Percentiles rank a stretch among this genome's conserved stretches.
phyloP scores from a whole-genome alignment of 2,113 vertebrate species.

The Platycercus adscitus region DNA sequence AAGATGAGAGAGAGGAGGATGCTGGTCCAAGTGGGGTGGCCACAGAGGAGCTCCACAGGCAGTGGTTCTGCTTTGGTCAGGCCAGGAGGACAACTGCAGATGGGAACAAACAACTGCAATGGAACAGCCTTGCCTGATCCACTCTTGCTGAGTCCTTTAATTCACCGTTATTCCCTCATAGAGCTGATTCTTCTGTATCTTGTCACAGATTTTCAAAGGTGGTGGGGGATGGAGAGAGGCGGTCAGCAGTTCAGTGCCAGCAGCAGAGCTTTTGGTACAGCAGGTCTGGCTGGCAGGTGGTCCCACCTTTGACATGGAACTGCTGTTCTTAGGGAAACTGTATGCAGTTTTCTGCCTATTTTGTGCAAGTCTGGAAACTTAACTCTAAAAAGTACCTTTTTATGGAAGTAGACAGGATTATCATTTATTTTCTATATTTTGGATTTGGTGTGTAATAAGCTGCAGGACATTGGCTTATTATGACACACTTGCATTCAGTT shows the following conservation, averaged over 20 bases:
- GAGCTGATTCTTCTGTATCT: background rate
- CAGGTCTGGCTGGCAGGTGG: background rate
- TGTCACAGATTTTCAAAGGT: background rate
- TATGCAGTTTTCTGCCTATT: conserved; percentile 51
- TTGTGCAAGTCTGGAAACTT: conserved; percentile 65
- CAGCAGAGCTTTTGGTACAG: background rate
- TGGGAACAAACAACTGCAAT: conserved; percentile 7
- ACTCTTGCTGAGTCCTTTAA: background rate
- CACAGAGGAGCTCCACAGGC: background rate
- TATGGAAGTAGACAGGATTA: conserved; percentile 62
- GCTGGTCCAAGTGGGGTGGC: background rate
- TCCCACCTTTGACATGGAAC: background rate
- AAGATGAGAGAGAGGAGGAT: background rate
- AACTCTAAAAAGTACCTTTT: conserved; percentile 42
- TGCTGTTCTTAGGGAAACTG: conserved; percentile 67
- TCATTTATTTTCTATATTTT: conserved; percentile 70
- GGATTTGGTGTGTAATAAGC: conserved; percentile 62
- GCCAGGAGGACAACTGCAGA: conserved; percentile 19
- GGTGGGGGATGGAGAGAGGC: background rate
- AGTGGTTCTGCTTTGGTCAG: background rate
- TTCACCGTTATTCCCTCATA: background rate
- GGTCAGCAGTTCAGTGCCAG: background rate
- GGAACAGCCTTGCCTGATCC: background rate
- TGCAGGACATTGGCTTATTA: conserved; percentile 70
- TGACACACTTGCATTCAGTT: conserved; percentile 53